Percentiles rank a stretch among this genome's conserved stretches.
phyloP scores from a whole-genome alignment of 2,888 invertebrate species.

The Graphium colonna region DNA sequence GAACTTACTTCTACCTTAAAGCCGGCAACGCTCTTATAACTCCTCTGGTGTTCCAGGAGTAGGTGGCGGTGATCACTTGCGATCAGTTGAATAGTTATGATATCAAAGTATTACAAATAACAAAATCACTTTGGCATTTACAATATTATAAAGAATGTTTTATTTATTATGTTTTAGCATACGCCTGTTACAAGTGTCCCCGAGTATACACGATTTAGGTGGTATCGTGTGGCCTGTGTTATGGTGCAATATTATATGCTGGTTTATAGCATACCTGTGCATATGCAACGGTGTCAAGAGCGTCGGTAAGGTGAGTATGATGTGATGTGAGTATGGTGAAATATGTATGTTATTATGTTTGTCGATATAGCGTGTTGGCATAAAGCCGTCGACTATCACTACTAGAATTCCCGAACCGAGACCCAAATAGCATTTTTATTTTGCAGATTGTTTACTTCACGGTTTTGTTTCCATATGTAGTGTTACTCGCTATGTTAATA shows the following conservation, averaged over 20 bases:
- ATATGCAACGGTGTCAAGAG: constrained; percentile 93
- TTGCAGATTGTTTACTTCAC: constrained; percentile 89
- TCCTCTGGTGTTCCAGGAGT: no score
- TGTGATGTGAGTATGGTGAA: no score
- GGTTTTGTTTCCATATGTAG: constrained; percentile 89
- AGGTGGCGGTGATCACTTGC: no score
- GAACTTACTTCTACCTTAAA: no score
- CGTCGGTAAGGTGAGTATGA: constrained; percentile 85
- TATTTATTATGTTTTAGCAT: no score
- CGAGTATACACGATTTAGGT: constrained; percentile 86
- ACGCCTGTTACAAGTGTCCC: constrained; percentile 88
- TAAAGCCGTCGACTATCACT: constrained; percentile 36
- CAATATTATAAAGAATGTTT: no score
- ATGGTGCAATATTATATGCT: constrained; percentile 85
- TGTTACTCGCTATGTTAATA: constrained; percentile 85
- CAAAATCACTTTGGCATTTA: no score
- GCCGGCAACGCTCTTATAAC: no score
- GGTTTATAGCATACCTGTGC: constrained; percentile 91
- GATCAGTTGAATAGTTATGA: no score
- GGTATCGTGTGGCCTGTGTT: constrained; percentile 90
- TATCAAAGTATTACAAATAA: no score
- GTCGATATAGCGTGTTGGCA: constrained; percentile 40
- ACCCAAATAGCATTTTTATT: constrained; percentile 31
- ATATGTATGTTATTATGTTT: no score
- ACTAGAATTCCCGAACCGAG: constrained; percentile 29